Evolutionary conservation across 2,888 invertebrate species (phyloP).

Genomic region (Pollenia labialis): DNA sequence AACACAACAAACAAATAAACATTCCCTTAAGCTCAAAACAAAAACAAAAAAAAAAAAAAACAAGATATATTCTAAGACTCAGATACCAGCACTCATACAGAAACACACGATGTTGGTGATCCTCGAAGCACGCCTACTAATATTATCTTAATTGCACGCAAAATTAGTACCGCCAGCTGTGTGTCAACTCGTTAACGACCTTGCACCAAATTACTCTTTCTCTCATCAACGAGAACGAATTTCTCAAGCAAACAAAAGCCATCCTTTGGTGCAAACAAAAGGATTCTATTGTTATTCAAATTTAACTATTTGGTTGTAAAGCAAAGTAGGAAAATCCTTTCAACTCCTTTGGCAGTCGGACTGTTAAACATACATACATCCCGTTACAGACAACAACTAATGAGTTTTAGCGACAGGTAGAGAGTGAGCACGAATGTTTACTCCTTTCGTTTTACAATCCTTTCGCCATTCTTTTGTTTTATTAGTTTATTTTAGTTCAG

Average conservation of each 20-base stretch:
- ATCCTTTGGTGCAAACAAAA: conserved; percentile 21
- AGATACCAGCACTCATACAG: neutral
- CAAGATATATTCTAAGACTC: neutral
- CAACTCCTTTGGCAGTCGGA: conserved; percentile 49
- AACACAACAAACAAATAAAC: conserved; percentile 66
- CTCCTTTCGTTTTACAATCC: conserved; percentile 61
- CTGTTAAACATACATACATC: neutral
- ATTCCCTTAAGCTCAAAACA: neutral
- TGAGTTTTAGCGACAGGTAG: conserved; percentile 49
- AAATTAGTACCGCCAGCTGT: conserved; percentile 66
- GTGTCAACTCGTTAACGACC: conserved; percentile 67
- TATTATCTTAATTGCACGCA: conserved; percentile 72
- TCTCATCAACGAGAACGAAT: conserved; percentile 6
- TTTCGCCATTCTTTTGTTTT: conserved; percentile 36
- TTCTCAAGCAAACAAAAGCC: conserved; percentile 39
- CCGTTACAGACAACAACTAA: conserved; percentile 8
- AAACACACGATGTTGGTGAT: conserved; percentile 66
- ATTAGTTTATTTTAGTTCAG: conserved; percentile 44
- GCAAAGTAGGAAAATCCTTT: conserved; percentile 53
- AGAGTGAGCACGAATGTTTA: conserved; percentile 25
- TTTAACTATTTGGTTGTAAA: conserved; percentile 23
- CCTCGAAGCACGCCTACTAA: conserved; percentile 72
- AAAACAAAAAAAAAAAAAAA: no score
- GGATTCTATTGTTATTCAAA: conserved; percentile 54
- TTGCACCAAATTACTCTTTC: conserved; percentile 57